A percentile compares a stretch with the other conserved stretches of the same genome.
phyloP scores from a whole-genome alignment of 2,797 vertebrate genomes.

The Hyperoplus lanceolatus region DNA sequence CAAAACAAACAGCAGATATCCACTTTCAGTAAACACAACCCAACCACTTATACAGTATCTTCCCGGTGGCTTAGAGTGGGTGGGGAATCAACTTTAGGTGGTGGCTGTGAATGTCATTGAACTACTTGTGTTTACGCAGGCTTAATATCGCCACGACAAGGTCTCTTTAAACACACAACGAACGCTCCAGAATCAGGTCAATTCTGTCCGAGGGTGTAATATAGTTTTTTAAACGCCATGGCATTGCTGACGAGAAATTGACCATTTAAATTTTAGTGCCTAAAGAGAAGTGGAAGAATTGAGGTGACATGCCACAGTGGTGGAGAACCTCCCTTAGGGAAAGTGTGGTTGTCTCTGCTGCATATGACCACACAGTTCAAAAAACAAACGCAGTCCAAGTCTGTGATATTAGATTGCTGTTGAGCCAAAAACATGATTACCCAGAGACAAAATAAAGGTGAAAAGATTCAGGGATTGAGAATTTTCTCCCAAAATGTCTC shows the following conservation, averaged over 20 bases:
- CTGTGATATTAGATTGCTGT: conserved; percentile 64
- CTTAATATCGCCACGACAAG: conserved; percentile 78
- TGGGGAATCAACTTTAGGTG: conserved; percentile 81
- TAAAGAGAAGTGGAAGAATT: conserved; percentile 30
- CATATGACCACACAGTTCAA: conserved; percentile 52
- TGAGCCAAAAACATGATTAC: conserved; percentile 73
- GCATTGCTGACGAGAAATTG: conserved; percentile 26
- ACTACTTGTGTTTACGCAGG: conserved; percentile 81
- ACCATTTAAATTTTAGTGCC: conserved; percentile 21
- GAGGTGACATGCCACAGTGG: conserved; percentile 11
- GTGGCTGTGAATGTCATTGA: conserved; percentile 81
- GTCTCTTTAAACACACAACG: conserved; percentile 73
- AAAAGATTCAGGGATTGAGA: conserved; percentile 71
- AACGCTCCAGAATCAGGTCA: conserved; percentile 63
- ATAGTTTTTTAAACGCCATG: conserved; percentile 54
- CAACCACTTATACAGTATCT: conserved; percentile 77
- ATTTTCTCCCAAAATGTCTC: conserved; percentile 78
- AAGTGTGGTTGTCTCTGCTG: conserved; percentile 37
- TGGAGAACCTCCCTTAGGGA: conserved; percentile 17
- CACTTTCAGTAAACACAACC: conserved; percentile 82
- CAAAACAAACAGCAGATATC: conserved; percentile 85
- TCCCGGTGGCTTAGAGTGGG: conserved; percentile 79
- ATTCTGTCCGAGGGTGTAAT: conserved; percentile 49
- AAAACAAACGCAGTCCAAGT: conserved; percentile 48
- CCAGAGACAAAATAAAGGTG: conserved; percentile 76